Evolutionary conservation across 2,888 invertebrate species (phyloP).

Genomic region (Anthoptus insignis): DNA sequence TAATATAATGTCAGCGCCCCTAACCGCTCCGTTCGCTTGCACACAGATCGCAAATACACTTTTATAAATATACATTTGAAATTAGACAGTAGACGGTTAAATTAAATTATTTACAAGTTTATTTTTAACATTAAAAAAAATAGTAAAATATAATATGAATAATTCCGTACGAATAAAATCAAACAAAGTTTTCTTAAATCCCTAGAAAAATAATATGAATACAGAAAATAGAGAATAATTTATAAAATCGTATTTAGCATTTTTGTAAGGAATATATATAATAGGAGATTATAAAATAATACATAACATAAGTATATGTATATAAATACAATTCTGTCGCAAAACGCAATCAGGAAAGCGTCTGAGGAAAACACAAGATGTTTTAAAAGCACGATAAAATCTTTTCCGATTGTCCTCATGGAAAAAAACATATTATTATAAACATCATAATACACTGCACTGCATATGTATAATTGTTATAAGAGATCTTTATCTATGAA

Average conservation of each 20-base stretch:
- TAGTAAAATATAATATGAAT: no score
- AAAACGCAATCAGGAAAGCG: no score
- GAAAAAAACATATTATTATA: not conserved
- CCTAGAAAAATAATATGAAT: no score
- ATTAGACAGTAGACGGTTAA: no score
- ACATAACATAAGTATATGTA: not conserved
- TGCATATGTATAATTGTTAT: not conserved
- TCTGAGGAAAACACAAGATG: not conserved
- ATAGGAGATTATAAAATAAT: no score
- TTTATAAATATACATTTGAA: slow-evolving; percentile 5
- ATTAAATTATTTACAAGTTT: no score
- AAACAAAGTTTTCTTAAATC: no score
- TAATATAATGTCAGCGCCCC: slow-evolving; percentile 21
- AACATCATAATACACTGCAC: no score
- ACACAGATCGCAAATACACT: slow-evolving; percentile 21
- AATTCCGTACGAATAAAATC: no score
- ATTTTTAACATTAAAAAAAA: no score
- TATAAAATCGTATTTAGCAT: not conserved
- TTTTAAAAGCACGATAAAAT: slow-evolving; percentile 17
- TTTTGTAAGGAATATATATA: no score
- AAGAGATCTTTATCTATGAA: not conserved
- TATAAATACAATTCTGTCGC: slow-evolving; percentile 18
- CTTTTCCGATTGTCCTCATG: slow-evolving; percentile 13
- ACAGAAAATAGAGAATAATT: no score
- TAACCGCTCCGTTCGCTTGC: slow-evolving; percentile 29